These are phyloP conservation scores for Pontoporia blainvillei DNA, from an alignment of 2,113 vertebrate genomes.

Conservation along the genomic window DNA sequence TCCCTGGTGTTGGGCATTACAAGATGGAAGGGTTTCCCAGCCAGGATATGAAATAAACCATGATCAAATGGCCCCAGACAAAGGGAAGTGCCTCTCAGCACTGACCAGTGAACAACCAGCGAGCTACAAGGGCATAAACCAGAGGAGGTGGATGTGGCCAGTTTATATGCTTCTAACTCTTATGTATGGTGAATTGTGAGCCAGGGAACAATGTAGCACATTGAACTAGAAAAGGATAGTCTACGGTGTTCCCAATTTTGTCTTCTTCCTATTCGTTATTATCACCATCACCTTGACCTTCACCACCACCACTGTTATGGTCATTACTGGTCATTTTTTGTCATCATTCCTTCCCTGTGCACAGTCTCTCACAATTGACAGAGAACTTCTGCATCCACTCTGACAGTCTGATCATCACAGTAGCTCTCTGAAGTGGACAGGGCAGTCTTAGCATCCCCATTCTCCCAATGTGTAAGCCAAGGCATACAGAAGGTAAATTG, in stretches of 20 bases:
- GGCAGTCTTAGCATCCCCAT: background rate
- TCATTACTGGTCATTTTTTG: slow-evolving; percentile 22
- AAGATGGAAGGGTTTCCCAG: background rate
- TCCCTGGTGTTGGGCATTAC: slow-evolving; percentile 6
- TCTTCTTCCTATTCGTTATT: slow-evolving; percentile 47
- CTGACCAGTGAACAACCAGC: slow-evolving; percentile 8
- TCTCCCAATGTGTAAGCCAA: background rate
- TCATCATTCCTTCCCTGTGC: background rate
- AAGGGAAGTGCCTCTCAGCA: slow-evolving; percentile 11
- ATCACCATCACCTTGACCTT: slow-evolving; percentile 42
- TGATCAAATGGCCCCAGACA: background rate
- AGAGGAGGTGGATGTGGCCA: background rate
- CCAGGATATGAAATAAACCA: slow-evolving; percentile 24
- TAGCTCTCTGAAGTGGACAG: background rate
- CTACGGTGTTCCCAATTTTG: background rate
- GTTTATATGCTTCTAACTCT: background rate
- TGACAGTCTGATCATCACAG: background rate
- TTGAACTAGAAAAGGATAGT: background rate
- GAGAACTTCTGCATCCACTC: background rate
- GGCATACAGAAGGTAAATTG: background rate
- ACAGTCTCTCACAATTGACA: background rate
- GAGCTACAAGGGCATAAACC: slow-evolving; percentile 10
- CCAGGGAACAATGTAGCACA: slow-evolving; percentile 18
- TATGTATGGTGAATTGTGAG: background rate
- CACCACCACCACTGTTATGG: background rate